Base-by-base conservation (phyloP, 1,140 invertebrate genomes). In the Diabrotica undecimpunctata region DNA sequence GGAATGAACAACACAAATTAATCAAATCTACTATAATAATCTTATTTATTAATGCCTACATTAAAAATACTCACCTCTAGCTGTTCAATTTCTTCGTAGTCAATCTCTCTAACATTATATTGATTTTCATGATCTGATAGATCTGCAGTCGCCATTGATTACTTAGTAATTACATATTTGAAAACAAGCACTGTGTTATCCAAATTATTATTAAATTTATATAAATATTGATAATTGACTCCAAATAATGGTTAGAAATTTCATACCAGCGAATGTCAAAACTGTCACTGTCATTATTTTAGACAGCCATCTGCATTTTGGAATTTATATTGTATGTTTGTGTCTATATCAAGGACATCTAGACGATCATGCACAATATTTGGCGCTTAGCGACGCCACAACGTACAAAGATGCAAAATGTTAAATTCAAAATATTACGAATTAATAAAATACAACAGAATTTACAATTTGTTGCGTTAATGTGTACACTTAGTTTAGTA, bases 81-180 rank as follows among this genome's bases (percentile, higher is more conserved):
- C 12, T 78, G 80, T 69, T 81, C 74, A 67, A 87, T 85, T 77
- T 86, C 85, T 70, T 81, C 78, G 72, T 81, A 83, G 67, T 86
- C 78, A 68, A 87, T 86, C 75, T 86, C 84, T 77, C 84, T 81
- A 67, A 85, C 83, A 76, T 84, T 85, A 65, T 82, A 78, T 68
- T 81, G 81, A 71, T 79, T 78, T 72, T 81, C 78, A 70, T 75
- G 73, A 64, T 75, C 74, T 68, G 77, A 78, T 70, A 78, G 75
- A 68, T 76, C 68, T 62, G 62, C 52, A 64, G 70, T 72, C 74
- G 80, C 82, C 82, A 84, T 83, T 74, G 78, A 79, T 77, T 65
- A 37, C 62, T 35, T 56, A 57, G 62, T 64, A 66, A 64, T 71
- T 51, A 69, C 69, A 71, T 71, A 70, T 70, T 70, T 68, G 56